Conservation (phyloP, 2,888 invertebrate genomes). For the Catocala nupta region DNA sequence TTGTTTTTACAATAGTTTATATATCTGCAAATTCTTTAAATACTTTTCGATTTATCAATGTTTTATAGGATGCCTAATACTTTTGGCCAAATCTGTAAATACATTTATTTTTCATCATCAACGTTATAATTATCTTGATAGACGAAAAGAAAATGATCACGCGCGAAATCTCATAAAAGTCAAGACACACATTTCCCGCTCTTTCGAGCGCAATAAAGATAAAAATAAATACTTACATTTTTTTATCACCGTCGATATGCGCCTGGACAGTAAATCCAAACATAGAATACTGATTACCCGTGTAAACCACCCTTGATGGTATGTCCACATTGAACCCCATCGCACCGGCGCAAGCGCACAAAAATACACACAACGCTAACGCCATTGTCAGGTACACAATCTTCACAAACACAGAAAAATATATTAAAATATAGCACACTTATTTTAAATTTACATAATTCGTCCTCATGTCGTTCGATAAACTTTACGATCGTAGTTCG, state of each 20-base stretch:
- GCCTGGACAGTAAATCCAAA: slow-evolving; percentile 96
- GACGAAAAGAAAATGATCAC: slow-evolving; percentile 10
- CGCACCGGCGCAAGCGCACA: slow-evolving; percentile 72
- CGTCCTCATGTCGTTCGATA: slow-evolving; percentile 83
- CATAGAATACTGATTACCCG: slow-evolving; percentile 90
- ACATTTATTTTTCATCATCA: slow-evolving; percentile 23
- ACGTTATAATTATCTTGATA: slow-evolving; percentile 20
- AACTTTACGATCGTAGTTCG: slow-evolving; percentile 69
- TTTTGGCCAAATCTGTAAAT: too few relatives aligned
- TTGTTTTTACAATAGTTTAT: too few relatives aligned
- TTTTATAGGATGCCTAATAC: too few relatives aligned
- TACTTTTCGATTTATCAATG: too few relatives aligned
- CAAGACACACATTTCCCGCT: not conserved
- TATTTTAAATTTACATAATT: slow-evolving; percentile 74
- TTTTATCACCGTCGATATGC: slow-evolving; percentile 90
- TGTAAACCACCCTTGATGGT: slow-evolving; percentile 90
- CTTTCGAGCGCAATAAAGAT: slow-evolving; percentile 6
- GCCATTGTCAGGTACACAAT: slow-evolving; percentile 70
- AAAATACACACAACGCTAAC: slow-evolving; percentile 73
- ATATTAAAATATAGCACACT: slow-evolving; percentile 51
- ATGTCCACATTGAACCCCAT: slow-evolving; percentile 92
- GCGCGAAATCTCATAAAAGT: slow-evolving; percentile 30
- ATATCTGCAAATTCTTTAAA: too few relatives aligned
- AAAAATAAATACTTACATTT: slow-evolving; percentile 89
- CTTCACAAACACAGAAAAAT: slow-evolving; percentile 60